Percentiles rank a stretch among this genome's conserved stretches.
These are phyloP conservation scores for Pammene fasciana DNA, from an alignment of 2,888 invertebrate species.

Conservation along the genomic window DNA sequence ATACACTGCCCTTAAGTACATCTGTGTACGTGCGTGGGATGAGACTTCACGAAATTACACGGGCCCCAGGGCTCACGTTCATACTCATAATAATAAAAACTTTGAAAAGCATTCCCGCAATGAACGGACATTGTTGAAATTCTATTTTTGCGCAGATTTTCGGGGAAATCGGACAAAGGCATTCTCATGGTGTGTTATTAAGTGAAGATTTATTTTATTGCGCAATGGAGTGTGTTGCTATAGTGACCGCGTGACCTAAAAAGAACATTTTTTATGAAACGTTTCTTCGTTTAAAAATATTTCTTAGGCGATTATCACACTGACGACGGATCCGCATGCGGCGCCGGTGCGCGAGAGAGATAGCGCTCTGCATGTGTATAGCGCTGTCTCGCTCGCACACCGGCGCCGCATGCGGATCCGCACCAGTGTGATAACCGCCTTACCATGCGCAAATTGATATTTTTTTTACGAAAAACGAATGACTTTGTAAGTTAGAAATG, in stretches of 20 bases:
- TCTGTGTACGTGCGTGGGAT: conserved; percentile 45
- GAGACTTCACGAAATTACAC: conserved; percentile 49
- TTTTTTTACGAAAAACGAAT: too few relatives aligned
- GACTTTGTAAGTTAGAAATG: too few relatives aligned
- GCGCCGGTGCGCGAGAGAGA: too few relatives aligned
- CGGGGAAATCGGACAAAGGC: conserved; percentile 16
- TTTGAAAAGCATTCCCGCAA: conserved; percentile 43
- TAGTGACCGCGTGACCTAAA: conserved; percentile 16
- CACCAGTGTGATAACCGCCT: too few relatives aligned
- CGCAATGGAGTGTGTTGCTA: not conserved
- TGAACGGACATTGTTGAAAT: conserved; percentile 32
- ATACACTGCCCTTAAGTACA: conserved; percentile 44
- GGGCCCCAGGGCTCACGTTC: conserved; percentile 44
- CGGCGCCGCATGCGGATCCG: too few relatives aligned
- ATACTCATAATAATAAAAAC: conserved; percentile 47
- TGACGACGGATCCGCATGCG: too few relatives aligned
- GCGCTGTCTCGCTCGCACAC: too few relatives aligned
- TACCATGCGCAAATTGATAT: too few relatives aligned
- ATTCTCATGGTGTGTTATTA: conserved; percentile 15
- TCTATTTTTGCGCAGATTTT: conserved; percentile 33
- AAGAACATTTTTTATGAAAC: too few relatives aligned
- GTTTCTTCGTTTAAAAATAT: too few relatives aligned
- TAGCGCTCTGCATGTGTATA: too few relatives aligned
- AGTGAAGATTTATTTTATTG: conserved; percentile 24
- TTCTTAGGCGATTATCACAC: too few relatives aligned